A percentile compares a stretch with the other conserved stretches of the same genome.
phyloP scores from a whole-genome alignment of 2,888 invertebrate species.

The Gibbula magus region DNA sequence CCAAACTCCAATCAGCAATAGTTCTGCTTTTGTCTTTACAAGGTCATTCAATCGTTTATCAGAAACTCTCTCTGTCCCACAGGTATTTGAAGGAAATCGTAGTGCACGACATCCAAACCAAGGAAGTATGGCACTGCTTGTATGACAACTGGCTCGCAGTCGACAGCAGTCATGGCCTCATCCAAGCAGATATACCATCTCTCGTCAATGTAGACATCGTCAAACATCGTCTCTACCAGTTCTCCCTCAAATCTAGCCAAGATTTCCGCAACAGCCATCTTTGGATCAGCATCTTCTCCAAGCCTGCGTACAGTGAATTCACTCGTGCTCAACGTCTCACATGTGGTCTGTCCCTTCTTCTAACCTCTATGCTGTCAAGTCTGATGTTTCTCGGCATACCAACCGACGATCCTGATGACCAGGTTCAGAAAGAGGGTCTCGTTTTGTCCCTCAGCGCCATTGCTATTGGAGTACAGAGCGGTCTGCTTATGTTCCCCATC shows the following conservation, averaged over 20 bases:
- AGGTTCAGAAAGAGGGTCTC: background rate
- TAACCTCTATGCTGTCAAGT: slow-evolving; percentile 67
- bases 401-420: slow-evolving; percentile 52
- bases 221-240: slow-evolving; percentile 45
- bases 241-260: slow-evolving; percentile 48
- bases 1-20: too few relatives aligned
- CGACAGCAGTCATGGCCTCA: slow-evolving; percentile 44
- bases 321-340: slow-evolving; percentile 69
- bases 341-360: slow-evolving; percentile 66
- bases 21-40: too few relatives aligned
- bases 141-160: slow-evolving; percentile 66
- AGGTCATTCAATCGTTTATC: too few relatives aligned
- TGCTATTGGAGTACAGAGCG: slow-evolving; percentile 60
- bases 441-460: slow-evolving; percentile 33
- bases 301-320: slow-evolving; percentile 60
- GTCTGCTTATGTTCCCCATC: slow-evolving; percentile 62
- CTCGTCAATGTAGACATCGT: slow-evolving; percentile 40
- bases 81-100: slow-evolving; percentile 65
- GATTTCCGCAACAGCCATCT: slow-evolving; percentile 67
- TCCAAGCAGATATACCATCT: slow-evolving; percentile 49
- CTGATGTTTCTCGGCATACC: slow-evolving; percentile 70
- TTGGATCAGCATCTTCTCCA: slow-evolving; percentile 71
- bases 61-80: background rate
- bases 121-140: slow-evolving; percentile 58
- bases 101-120: slow-evolving; percentile 60